Evolutionary conservation across 1,140 invertebrate genomes (phyloP).

Genomic region (Dryas iulia): DNA sequence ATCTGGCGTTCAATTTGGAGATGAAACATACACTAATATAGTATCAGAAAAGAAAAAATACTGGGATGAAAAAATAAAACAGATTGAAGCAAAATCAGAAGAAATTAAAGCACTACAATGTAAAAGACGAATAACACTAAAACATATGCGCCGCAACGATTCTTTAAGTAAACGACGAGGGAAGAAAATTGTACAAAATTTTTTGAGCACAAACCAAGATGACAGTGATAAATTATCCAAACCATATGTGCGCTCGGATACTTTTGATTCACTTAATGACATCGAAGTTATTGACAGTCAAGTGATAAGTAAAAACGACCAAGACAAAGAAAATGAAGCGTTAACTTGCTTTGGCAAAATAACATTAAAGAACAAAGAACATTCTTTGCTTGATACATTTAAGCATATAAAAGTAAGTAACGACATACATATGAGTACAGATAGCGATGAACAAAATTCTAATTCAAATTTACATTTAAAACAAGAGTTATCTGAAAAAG

Average conservation of each 20-base stretch:
- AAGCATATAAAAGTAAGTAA: constrained; percentile 22
- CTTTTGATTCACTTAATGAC: neutral
- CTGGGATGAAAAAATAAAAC: constrained; percentile 77
- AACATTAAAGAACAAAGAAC: constrained; percentile 20
- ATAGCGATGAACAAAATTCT: constrained; percentile 11
- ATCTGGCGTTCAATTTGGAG: constrained; percentile 57
- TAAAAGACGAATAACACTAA: constrained; percentile 55
- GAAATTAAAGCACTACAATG: constrained; percentile 55
- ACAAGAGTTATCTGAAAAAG: constrained; percentile 71
- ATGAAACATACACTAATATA: constrained; percentile 55
- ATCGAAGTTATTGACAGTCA: neutral
- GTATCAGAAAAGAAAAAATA: constrained; percentile 77
- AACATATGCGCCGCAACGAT: constrained; percentile 66
- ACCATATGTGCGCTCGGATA: constrained; percentile 3
- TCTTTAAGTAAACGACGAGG: constrained; percentile 72
- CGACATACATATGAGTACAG: constrained; percentile 10
- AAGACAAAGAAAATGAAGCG: neutral
- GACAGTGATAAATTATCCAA: constrained; percentile 19
- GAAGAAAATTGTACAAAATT: constrained; percentile 70
- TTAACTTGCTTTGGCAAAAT: constrained; percentile 24
- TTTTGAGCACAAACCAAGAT: constrained; percentile 53
- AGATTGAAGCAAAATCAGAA: constrained; percentile 66
- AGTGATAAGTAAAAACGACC: neutral
- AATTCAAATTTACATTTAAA: constrained; percentile 41
- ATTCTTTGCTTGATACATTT: constrained; percentile 10